Evolutionary conservation across 1,140 invertebrate genomes (phyloP).

Genomic region (Artemia franciscana): DNA sequence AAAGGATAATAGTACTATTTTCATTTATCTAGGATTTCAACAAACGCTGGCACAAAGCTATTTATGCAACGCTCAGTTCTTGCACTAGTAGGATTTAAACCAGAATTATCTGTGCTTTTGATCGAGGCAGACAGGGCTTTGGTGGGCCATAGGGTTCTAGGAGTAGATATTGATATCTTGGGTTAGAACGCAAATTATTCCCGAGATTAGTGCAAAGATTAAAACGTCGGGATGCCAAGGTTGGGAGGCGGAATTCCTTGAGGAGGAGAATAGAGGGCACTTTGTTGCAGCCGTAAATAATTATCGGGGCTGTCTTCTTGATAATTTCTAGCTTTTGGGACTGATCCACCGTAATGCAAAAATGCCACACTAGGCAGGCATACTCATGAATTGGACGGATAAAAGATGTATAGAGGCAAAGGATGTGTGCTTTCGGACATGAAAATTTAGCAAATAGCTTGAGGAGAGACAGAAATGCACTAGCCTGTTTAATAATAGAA

Average conservation of each 20-base stretch:
- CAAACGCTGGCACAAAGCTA: no score
- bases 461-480: background rate
- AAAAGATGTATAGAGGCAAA: background rate
- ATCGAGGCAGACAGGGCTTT: no score
- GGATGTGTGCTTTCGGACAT: background rate
- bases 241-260: background rate
- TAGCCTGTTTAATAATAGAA: background rate
- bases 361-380: background rate
- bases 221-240: background rate
- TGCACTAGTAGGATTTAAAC: no score
- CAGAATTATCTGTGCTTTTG: no score
- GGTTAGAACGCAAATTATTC: no score
- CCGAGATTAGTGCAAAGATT: background rate
- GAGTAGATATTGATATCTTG: no score
- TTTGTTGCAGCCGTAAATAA: background rate
- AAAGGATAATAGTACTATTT: no score
- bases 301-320: background rate
- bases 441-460: background rate
- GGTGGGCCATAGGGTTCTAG: no score
- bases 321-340: background rate
- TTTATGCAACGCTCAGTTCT: no score
- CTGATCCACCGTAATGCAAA: background rate
- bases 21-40: no score
- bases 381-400: background rate
- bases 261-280: background rate